Percentiles rank a stretch among this genome's conserved stretches.
Conservation (phyloP, 1,140 invertebrate species). For the Tetragnatha versicolor region DNA sequence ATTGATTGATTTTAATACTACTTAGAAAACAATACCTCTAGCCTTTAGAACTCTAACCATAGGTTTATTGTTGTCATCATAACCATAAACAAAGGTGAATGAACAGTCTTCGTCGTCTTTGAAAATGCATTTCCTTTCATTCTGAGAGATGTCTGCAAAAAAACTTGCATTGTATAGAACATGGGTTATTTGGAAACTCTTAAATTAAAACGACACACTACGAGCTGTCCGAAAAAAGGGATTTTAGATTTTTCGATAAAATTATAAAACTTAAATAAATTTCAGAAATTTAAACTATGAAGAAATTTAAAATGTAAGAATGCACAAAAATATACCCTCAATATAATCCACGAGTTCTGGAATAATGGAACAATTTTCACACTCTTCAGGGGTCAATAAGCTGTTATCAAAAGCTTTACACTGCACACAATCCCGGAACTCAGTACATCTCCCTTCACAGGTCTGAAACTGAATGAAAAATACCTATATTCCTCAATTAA, state of each 20-base stretch:
- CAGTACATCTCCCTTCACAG: constrained; percentile 55
- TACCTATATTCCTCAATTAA: too few relatives aligned
- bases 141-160: constrained; percentile 29
- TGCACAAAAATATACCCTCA: constrained; percentile 31
- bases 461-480: constrained; percentile 43
- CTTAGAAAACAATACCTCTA: too few relatives aligned
- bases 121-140: constrained; percentile 56
- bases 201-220: too few relatives aligned
- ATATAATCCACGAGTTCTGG: constrained; percentile 25
- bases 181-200: not conserved
- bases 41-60: constrained; percentile 28
- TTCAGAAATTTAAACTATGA: not conserved
- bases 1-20: too few relatives aligned
- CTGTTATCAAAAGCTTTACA: constrained; percentile 46
- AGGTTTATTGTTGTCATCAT: constrained; percentile 47
- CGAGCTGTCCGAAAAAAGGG: too few relatives aligned
- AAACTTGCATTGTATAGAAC: not conserved
- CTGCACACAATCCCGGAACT: constrained; percentile 54
- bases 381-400: constrained; percentile 42
- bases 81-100: constrained; percentile 56
- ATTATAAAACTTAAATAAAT: too few relatives aligned
- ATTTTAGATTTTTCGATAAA: too few relatives aligned
- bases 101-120: constrained; percentile 57
- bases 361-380: constrained; percentile 41
- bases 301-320: not conserved